Percentiles rank a stretch among this genome's conserved stretches.
phyloP scores from a whole-genome alignment of 2,888 invertebrate species.

The Hemaris fuciformis region DNA sequence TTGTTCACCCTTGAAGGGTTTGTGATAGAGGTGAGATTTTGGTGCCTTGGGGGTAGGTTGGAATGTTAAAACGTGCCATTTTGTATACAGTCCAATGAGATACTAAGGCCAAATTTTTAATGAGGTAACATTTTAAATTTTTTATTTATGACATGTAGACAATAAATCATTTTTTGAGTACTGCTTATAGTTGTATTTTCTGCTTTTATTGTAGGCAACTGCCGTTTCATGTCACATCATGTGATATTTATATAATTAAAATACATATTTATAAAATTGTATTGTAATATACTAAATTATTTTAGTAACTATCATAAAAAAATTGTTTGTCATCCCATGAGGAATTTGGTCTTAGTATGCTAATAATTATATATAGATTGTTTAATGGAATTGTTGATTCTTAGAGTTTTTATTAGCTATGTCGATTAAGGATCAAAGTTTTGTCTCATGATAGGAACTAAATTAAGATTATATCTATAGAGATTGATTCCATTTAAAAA shows the following conservation, averaged over 20 bases:
- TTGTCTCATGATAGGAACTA: not conserved
- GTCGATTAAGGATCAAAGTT: not conserved
- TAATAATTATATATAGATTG: not conserved
- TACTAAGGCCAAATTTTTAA: not conserved
- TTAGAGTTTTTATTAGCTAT: not conserved
- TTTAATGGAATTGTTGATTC: not conserved
- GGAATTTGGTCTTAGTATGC: not conserved
- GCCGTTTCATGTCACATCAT: too few species aligned
- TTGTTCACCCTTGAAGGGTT: not conserved
- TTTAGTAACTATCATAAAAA: too few species aligned
- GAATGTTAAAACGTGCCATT: not conserved
- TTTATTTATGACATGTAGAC: too few species aligned
- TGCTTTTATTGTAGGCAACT: too few species aligned
- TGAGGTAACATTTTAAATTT: not conserved
- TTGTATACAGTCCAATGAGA: not conserved
- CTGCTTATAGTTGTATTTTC: too few species aligned
- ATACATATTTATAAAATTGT: too few species aligned
- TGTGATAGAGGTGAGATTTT: not conserved
- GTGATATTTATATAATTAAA: too few species aligned
- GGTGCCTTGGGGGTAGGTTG: constrained; percentile 5
- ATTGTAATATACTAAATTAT: too few species aligned
- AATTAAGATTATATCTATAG: not conserved
- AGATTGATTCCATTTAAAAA: not conserved
- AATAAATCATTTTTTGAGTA: too few species aligned
- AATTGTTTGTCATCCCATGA: not conserved